Percentiles rank a stretch among this genome's conserved stretches.
These are phyloP conservation scores for Aproaerema taeniolella DNA, from an alignment of 2,888 invertebrate species.

Conservation along the genomic window DNA sequence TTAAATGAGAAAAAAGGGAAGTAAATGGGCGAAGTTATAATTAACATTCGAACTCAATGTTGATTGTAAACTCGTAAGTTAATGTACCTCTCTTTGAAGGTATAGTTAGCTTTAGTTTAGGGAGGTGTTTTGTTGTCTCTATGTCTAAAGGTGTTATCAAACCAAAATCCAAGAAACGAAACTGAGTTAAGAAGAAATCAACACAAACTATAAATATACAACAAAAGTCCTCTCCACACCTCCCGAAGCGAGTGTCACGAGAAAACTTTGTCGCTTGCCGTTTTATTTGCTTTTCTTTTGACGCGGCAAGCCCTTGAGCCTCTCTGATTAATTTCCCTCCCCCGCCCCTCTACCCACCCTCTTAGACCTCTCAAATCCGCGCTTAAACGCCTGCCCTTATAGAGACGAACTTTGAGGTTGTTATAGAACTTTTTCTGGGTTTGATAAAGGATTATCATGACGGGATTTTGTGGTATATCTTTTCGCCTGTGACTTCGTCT, in stretches of 20 bases:
- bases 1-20: no score
- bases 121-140: background rate
- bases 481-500: no score
- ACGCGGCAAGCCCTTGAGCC: constrained; percentile 72
- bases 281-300: constrained; percentile 78
- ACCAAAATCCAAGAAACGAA: background rate
- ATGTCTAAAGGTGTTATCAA: background rate
- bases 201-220: background rate
- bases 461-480: no score
- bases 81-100: background rate
- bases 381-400: constrained; percentile 22
- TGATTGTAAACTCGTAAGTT: background rate
- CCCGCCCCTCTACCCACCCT: constrained; percentile 19
- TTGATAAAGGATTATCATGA: no score
- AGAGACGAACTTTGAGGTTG: no score
- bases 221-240: constrained; percentile 29
- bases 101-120: background rate
- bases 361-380: constrained; percentile 21
- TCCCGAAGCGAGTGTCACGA: constrained; percentile 24
- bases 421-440: no score
- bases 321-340: constrained; percentile 71
- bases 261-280: constrained; percentile 74
- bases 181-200: background rate
- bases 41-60: background rate
- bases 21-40: no score